Evolutionary conservation across 2,113 vertebrate genomes (phyloP), one percentile per base, ranked within the genome.

Genomic region (Paedocypris sp.): DNA sequence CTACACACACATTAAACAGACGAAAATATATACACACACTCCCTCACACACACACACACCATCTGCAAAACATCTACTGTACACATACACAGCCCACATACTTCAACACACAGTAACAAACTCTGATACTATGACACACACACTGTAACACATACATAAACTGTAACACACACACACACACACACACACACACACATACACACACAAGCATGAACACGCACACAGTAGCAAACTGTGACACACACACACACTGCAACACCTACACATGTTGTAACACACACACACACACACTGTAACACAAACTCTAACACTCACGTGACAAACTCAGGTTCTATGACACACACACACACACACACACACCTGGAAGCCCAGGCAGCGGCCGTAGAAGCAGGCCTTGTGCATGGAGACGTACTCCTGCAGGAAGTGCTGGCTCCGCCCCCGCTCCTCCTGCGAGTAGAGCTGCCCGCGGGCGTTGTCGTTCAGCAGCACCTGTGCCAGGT

Each of bases 361-460:
- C 89, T 94, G 92, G 60, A 94, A 94, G 64, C 92, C 92, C 43
- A 93, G 79, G 43, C 92, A 94, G 67, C 91, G 88, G 1, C 92
- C 92, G 0, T 94, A 94, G 81, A 94, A 94, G 66, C 90, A 94
- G 52, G 88, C 89, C 66, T 94, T 94, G 78, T 90, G 88, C 85
- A 94, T 87, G 2, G 89, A 90, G 72, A 83, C 75, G 68, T 92
- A 93, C 70, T 93, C 91, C 9, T 61, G 78, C 56, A 93, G 82
- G 32, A 93, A 89, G 29, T 73, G 79, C 3, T 70, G 60, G 1
- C 77, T 88, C 63, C 92, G 68, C 0, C 77, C 79, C 0, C 39
- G 46, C 5, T 87, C 79, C 15, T 89, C 85, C 0, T 79, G 71
- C 0, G 81, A 79, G 80, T 90, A 90, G 59, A 93, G 89, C 60